Percentiles rank a stretch among this genome's conserved stretches.
Conservation (phyloP, 2,888 invertebrate genomes). For the Tachina grossa region DNA sequence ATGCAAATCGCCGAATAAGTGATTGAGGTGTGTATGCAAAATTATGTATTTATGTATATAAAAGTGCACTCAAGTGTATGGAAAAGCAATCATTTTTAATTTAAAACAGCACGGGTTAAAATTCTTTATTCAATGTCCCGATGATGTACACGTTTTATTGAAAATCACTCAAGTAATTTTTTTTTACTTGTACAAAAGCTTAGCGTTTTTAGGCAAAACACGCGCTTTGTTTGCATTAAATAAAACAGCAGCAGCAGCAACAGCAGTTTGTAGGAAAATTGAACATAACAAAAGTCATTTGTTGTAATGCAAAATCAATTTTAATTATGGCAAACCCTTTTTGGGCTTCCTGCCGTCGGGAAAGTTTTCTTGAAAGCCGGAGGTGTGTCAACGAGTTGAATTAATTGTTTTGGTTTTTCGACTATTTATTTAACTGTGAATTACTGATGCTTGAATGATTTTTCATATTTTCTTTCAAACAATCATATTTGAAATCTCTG, state of each 20-base stretch:
- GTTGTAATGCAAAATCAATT: slow-evolving; percentile 61
- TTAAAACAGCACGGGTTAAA: slow-evolving; percentile 71
- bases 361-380: slow-evolving; percentile 72
- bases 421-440: slow-evolving; percentile 57
- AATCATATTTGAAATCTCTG: slow-evolving; percentile 31
- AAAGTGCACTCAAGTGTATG: slow-evolving; percentile 75
- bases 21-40: slow-evolving; percentile 57
- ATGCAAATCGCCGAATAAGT: slow-evolving; percentile 38
- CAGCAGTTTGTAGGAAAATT: slow-evolving; percentile 14
- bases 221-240: slow-evolving; percentile 70
- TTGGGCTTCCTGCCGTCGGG: slow-evolving; percentile 76
- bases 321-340: slow-evolving; percentile 70
- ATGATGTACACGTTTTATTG: slow-evolving; percentile 55
- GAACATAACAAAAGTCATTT: slow-evolving; percentile 38
- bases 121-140: slow-evolving; percentile 25
- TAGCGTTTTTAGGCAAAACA: slow-evolving; percentile 63
- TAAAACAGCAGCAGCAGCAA: slow-evolving; percentile 69
- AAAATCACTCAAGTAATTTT: slow-evolving; percentile 48
- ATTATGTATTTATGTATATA: neutral
- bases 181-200: slow-evolving; percentile 30
- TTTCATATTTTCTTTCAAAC: slow-evolving; percentile 36
- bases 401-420: slow-evolving; percentile 58
- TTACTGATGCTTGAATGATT: slow-evolving; percentile 66
- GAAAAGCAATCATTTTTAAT: slow-evolving; percentile 71
- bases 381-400: slow-evolving; percentile 65